phyloP scores from a whole-genome alignment of 2,888 invertebrate species.

The Acholoe squamosa region DNA sequence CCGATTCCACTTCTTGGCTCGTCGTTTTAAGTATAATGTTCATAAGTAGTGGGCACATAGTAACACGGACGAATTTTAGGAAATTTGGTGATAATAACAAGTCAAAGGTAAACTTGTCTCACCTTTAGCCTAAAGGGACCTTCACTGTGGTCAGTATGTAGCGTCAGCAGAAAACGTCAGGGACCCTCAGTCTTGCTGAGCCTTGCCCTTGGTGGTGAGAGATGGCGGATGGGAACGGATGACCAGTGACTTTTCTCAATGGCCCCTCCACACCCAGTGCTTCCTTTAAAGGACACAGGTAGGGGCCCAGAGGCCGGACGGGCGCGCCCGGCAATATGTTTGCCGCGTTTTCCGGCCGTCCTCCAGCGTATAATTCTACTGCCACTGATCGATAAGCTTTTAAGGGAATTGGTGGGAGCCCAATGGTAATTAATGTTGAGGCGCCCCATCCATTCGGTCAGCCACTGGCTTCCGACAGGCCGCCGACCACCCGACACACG shows the following conservation, averaged over 20 bases:
- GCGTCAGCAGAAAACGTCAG: no score
- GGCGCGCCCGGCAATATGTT: slow-evolving; percentile 17
- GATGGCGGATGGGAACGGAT: neutral
- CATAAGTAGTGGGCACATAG: no score
- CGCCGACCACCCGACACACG: neutral
- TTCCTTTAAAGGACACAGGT: slow-evolving; percentile 26
- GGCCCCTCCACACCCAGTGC: slow-evolving; percentile 5
- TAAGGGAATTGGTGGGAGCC: slow-evolving; percentile 56
- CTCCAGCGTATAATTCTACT: slow-evolving; percentile 43
- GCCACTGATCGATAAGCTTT: slow-evolving; percentile 60
- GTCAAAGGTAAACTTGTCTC: no score
- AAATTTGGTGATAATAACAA: no score
- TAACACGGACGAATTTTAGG: no score
- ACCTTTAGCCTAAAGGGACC: no score
- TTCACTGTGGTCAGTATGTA: no score
- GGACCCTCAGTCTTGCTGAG: no score
- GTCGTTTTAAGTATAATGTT: no score
- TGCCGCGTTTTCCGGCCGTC: slow-evolving; percentile 44
- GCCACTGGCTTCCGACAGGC: slow-evolving; percentile 48
- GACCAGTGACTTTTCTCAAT: neutral
- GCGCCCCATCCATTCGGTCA: slow-evolving; percentile 41
- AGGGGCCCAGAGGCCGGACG: neutral
- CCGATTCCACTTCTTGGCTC: no score
- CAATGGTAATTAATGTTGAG: slow-evolving; percentile 55
- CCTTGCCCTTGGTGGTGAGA: neutral